A percentile compares a stretch with the other conserved stretches of the same genome.
Evolutionary conservation across 2,797 vertebrate genomes (phyloP).

Genomic region (Leuciscus waleckii): DNA sequence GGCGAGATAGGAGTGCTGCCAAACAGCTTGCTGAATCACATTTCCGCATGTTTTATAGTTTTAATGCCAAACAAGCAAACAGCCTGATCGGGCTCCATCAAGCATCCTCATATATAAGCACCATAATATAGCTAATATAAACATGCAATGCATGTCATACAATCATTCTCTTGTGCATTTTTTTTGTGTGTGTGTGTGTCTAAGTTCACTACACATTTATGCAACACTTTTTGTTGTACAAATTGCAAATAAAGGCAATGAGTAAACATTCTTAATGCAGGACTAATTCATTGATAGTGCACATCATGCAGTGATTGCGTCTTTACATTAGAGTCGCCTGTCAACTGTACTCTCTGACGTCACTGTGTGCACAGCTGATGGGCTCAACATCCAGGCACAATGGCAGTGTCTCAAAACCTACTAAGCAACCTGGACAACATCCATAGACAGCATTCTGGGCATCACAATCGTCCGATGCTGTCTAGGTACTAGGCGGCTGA

Average conservation of each 20-base stretch:
- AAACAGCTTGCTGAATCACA: slow-evolving; percentile 13
- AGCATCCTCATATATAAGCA: neutral
- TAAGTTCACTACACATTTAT: neutral
- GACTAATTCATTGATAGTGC: neutral
- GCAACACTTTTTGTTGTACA: neutral
- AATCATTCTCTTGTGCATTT: neutral
- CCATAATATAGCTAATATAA: neutral
- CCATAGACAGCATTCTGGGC: neutral
- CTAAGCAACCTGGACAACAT: neutral
- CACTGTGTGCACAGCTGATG: slow-evolving; percentile 28
- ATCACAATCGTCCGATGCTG: neutral
- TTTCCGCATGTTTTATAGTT: neutral
- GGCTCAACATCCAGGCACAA: slow-evolving; percentile 5
- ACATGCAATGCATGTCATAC: neutral
- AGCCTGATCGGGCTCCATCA: neutral
- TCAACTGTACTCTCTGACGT: slow-evolving; percentile 12
- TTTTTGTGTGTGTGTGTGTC: neutral
- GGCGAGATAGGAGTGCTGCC: neutral
- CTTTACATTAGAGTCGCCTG: slow-evolving; percentile 8
- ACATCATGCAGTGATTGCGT: neutral
- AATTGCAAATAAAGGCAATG: neutral
- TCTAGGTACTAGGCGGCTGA: neutral
- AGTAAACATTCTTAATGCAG: neutral
- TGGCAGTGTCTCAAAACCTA: neutral
- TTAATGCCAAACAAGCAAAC: neutral